Evolutionary conservation across 2,113 vertebrate genomes (phyloP), one percentile per base, ranked within the genome.

Genomic region (Osmerus mordax): DNA sequence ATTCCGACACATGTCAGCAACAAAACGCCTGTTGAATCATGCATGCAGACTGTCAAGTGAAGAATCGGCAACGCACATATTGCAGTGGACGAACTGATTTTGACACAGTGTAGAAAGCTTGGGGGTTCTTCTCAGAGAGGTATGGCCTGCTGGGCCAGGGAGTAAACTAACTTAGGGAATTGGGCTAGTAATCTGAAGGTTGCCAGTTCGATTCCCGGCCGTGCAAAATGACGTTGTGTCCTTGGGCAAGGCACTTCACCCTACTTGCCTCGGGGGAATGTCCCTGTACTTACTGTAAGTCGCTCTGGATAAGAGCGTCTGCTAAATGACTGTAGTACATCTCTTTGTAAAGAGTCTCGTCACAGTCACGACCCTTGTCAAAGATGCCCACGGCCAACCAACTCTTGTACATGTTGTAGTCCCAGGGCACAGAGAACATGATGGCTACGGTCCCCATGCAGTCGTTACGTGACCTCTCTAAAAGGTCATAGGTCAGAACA

Each of bases 381-480:
- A 83, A 83, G 80, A 91, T 71, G 65, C 91, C 91, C 80, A 90
- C 87, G 0, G 86, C 88, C 32, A 88, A 91, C 89, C 88, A 90
- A 81, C 91, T 91, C 74, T 90, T 89, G 85, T 91, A 91, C 66
- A 90, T 47, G 81, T 88, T 85, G 86, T 89, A 90, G 83, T 92
- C 90, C 83, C 86, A 90, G n/a, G 90, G 91, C 3, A 91, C 73
- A 0, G 89, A 86, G 78, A 91, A 92, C 90, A 91, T 90, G 73
- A 91, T 80, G 62, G 89, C 87, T 72, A 91, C 1, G 0, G 73
- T 85, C 76, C 91, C 86, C 0, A 75, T 79, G 84, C 73, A 66
- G 81, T 83, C 79, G 3, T 82, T 88, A 19, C 54, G 52, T 0
- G 80, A 77, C 67, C 61, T 78, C 77, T 90, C 89, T 0, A 86